Percentiles rank a stretch among this genome's conserved stretches.
Evolutionary conservation across 1,140 invertebrate species (phyloP).

Genomic region (Trichoplusia ni): DNA sequence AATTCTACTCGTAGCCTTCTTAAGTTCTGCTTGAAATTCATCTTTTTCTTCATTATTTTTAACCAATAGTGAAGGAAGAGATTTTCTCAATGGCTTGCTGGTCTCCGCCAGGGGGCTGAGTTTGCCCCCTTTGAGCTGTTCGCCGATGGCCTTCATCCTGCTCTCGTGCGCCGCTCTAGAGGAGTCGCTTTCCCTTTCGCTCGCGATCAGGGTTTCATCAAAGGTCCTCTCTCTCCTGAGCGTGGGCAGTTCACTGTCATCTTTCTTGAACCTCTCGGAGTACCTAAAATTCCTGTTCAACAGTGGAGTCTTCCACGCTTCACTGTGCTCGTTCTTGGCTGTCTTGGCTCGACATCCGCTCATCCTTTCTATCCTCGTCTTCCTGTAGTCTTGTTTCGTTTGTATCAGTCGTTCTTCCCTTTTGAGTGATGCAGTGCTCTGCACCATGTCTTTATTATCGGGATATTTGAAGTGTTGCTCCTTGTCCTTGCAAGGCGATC

Average conservation of each 20-base stretch:
- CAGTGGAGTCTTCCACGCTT: conserved; percentile 75
- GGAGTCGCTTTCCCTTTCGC: conserved; percentile 61
- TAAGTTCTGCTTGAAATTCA: conserved; percentile 86
- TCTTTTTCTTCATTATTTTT: conserved; percentile 84
- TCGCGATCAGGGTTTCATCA: conserved; percentile 67
- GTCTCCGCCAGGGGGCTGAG: conserved; percentile 56
- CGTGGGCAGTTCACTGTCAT: conserved; percentile 58
- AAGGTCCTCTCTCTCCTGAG: conserved; percentile 80
- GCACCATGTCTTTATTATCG: conserved; percentile 72
- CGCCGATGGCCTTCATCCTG: conserved; percentile 68
- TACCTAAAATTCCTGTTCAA: conserved; percentile 77
- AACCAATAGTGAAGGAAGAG: conserved; percentile 80
- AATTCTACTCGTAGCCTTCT: conserved; percentile 85
- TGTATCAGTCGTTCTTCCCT: conserved; percentile 76
- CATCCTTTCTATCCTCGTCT: conserved; percentile 66
- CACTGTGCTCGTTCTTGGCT: conserved; percentile 65
- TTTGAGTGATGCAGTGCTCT: conserved; percentile 71
- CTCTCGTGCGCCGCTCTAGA: conserved; percentile 62
- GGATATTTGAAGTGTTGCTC: conserved; percentile 73
- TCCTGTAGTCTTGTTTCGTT: conserved; percentile 69
- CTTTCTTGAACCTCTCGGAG: conserved; percentile 78
- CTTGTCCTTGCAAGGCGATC: conserved; percentile 73
- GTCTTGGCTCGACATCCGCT: conserved; percentile 77
- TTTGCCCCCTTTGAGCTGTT: conserved; percentile 65
- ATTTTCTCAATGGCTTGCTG: conserved; percentile 75